Conservation (phyloP, 1,140 invertebrate genomes). For the Brachionus paranguensis region DNA sequence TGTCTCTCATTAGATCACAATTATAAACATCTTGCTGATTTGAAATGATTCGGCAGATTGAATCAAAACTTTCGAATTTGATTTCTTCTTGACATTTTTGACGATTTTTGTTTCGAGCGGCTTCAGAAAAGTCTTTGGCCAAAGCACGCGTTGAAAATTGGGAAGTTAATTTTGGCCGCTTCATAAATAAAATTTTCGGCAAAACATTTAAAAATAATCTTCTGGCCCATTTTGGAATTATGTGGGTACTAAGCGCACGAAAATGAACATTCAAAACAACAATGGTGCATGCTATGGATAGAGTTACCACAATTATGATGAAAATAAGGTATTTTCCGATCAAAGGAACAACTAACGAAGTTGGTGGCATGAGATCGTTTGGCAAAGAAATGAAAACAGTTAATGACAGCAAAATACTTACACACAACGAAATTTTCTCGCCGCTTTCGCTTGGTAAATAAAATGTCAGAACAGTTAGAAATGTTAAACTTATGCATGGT, state of each 20-base stretch:
- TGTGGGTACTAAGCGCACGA: slow-evolving; percentile 51
- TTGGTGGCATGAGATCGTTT: slow-evolving; percentile 56
- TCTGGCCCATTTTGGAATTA: slow-evolving; percentile 54
- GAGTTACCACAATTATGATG: slow-evolving; percentile 55
- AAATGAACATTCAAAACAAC: slow-evolving; percentile 54
- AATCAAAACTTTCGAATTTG: no score
- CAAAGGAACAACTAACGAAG: slow-evolving; percentile 52
- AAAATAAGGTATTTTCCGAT: slow-evolving; percentile 56
- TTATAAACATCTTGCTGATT: no score
- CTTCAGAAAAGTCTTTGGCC: not conserved
- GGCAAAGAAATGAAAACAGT: slow-evolving; percentile 55
- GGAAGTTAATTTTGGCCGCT: slow-evolving; percentile 43
- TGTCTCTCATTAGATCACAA: no score
- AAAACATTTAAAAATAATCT: slow-evolving; percentile 53
- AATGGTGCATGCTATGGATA: slow-evolving; percentile 55
- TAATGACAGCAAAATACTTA: slow-evolving; percentile 55
- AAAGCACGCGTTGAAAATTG: not conserved
- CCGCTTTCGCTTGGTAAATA: slow-evolving; percentile 55
- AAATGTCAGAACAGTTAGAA: slow-evolving; percentile 57
- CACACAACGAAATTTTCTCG: slow-evolving; percentile 55
- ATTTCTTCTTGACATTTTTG: no score
- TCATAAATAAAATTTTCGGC: slow-evolving; percentile 53
- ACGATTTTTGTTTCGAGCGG: not conserved
- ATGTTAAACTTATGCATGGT: slow-evolving; percentile 56
- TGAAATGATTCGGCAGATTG: no score